Evolutionary conservation across 2,888 invertebrate genomes (phyloP), one percentile per base, ranked within the genome.

Genomic region (Sinohyriopsis cumingii): DNA sequence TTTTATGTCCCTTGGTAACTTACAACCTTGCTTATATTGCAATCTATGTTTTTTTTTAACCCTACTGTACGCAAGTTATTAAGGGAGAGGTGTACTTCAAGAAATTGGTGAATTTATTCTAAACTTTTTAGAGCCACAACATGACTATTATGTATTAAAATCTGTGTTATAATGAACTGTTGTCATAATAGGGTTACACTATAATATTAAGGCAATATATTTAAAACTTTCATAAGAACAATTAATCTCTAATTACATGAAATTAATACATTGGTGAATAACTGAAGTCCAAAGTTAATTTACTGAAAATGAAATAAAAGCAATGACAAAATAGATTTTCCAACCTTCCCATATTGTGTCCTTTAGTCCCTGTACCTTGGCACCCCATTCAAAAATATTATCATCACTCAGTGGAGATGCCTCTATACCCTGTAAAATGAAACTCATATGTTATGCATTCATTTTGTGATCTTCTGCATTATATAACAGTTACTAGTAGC

Each of bases 361-460:
- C 69, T 77, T 78, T 19, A 84, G 67, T 9, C 89, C 88, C 65
- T 82, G 67, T 5, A 89, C 82, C 73, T 85, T 87, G n/a, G 86
- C 89, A 57, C 82, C 79, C 87, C 87, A 88, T 81, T 88, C 89
- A 84, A 87, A 89, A 61, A 88, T 77, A 68, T 82, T 86, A 68
- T 87, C 84, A 71, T 87, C 84, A 70, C 76, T 82, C 25, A 89
- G 45, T 55, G 86, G 86, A 68, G 69, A 69, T 7, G 84, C 85
- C 59, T 87, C 84, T 65, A 88, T 85, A 20, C 88, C 89, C 88
- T 88, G 68, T 5, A 79, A 78, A 57, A 22, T 12, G 57, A 57
- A 57, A 57, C 57, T 57, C 24, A 19, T 19, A 19, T 18, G 9
- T 57, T 22, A 22, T 3, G 12, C n/a, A 22, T 12, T 22, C 5